These are phyloP conservation scores for Gibbula magus DNA, from an alignment of 2,888 invertebrate species.

Conservation along the genomic window DNA sequence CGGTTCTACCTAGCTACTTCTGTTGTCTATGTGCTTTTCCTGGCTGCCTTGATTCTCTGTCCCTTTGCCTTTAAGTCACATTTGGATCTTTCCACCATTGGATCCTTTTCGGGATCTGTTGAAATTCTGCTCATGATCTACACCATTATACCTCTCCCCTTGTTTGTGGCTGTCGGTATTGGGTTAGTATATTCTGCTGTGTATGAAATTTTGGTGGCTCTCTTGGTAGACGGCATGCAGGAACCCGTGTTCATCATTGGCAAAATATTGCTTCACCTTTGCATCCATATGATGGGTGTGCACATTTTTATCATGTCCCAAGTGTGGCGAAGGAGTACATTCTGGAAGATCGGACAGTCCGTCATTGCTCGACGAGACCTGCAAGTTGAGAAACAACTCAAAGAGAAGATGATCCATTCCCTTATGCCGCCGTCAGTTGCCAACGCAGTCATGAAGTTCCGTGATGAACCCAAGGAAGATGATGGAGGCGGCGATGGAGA, in stretches of 20 bases:
- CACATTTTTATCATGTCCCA: slow-evolving; percentile 91
- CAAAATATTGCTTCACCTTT: slow-evolving; percentile 87
- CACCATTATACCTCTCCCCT: slow-evolving; percentile 92
- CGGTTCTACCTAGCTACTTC: slow-evolving; percentile 80
- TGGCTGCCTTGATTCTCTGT: slow-evolving; percentile 62
- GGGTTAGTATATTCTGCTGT: slow-evolving; percentile 88
- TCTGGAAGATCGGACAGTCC: slow-evolving; percentile 96
- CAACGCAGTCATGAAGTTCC: slow-evolving; percentile 73
- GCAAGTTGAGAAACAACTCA: slow-evolving; percentile 93
- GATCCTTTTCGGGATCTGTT: slow-evolving; percentile 76
- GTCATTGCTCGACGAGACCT: slow-evolving; percentile 90
- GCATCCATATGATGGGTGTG: slow-evolving; percentile 92
- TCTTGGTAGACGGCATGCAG: slow-evolving; percentile 44
- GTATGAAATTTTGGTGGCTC: slow-evolving; percentile 83
- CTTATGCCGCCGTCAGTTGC: slow-evolving; percentile 97
- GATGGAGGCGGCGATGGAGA: slow-evolving; percentile 45
- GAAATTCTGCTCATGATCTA: slow-evolving; percentile 93
- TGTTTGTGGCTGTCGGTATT: slow-evolving; percentile 88
- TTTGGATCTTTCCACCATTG: slow-evolving; percentile 71
- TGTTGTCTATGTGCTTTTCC: slow-evolving; percentile 75
- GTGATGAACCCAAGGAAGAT: slow-evolving; percentile 63
- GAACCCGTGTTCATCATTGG: slow-evolving; percentile 58
- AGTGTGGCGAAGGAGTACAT: slow-evolving; percentile 94
- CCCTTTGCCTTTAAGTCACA: slow-evolving; percentile 63
- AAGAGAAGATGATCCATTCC: slow-evolving; percentile 93